Evolutionary conservation across 2,888 invertebrate species (phyloP), one percentile per base, ranked within the genome.

Genomic region (Biston betularia): DNA sequence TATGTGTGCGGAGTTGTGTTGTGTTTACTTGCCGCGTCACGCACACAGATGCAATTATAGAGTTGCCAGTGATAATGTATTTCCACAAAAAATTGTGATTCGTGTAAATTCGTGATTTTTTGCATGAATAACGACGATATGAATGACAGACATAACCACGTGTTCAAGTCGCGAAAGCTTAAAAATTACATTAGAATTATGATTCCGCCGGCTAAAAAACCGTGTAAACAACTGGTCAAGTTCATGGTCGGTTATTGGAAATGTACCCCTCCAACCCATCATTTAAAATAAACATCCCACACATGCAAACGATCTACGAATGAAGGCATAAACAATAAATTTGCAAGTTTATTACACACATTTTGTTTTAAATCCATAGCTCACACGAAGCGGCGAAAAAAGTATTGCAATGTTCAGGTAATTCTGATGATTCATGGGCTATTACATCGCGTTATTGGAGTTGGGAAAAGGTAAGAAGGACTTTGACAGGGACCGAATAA

Each of bases 371-470:
- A 85, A 82, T 81, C 81, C 79, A 81, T 81, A 78, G 76, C 79
- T 80, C 79, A 78, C 76, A 76, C 75, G 71, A 75, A 68, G 70
- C 75, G 78, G 76, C 62, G 53, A 50, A 68, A 59, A 83, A 85
- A 84, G 81, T 82, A 84, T 80, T 76, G 86, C 83, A 83, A 85
- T 85, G 82, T 83, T 85, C 82, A 75, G 83, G 88, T 87, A 82
- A 87, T 87, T 87, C 77, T 65, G 77, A 77, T 87, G 89, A 88
- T 86, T 86, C 80, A 88, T 87, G 79, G 78, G 74, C 89, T 87
- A 88, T 88, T 88, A 87, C 77, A 74, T 61, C 63, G 63, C 82
- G 83, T 84, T 88, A 88, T 88, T 87, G 83, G 83, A 84, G 82
- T 82, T 84, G 71, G 73, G 76, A 82, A 81, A 82, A 79, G 59